Evolutionary conservation across 2,113 vertebrate genomes (phyloP).

Genomic region (Setophaga kirtlandii): DNA sequence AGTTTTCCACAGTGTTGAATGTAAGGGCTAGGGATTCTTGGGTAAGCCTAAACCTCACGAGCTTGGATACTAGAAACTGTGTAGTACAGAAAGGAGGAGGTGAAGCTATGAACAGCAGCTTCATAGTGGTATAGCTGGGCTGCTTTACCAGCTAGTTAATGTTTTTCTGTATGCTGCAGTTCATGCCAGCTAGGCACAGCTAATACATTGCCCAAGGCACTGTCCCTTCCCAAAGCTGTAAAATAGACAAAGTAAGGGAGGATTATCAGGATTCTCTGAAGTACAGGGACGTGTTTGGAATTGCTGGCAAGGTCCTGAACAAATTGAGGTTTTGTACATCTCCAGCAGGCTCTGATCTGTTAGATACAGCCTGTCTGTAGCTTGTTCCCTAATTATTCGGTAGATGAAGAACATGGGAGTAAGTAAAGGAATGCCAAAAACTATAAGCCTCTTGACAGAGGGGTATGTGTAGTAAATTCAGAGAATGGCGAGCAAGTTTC

Average conservation of each 20-base stretch:
- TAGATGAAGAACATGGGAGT: background rate
- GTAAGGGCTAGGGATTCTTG: background rate
- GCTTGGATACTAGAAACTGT: background rate
- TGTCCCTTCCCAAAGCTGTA: background rate
- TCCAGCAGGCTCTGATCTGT: background rate
- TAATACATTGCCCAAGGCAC: background rate
- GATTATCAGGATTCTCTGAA: background rate
- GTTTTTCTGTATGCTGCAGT: background rate
- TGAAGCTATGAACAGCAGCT: background rate
- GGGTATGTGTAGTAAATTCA: background rate
- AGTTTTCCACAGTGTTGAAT: background rate
- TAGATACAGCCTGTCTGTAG: background rate
- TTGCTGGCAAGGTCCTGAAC: background rate
- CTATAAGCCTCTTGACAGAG: background rate
- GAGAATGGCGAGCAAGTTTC: background rate
- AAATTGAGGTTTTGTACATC: rapidly evolving
- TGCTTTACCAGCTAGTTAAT: background rate
- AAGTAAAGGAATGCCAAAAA: background rate
- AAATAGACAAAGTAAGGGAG: background rate
- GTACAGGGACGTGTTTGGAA: background rate
- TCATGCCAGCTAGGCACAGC: background rate
- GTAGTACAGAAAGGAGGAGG: background rate
- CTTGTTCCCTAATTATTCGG: background rate
- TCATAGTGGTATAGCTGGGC: background rate
- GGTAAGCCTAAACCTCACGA: rapidly evolving